These are phyloP conservation scores for Nymphalis polychloros DNA, from an alignment of 2,888 invertebrate genomes.

Conservation along the genomic window DNA sequence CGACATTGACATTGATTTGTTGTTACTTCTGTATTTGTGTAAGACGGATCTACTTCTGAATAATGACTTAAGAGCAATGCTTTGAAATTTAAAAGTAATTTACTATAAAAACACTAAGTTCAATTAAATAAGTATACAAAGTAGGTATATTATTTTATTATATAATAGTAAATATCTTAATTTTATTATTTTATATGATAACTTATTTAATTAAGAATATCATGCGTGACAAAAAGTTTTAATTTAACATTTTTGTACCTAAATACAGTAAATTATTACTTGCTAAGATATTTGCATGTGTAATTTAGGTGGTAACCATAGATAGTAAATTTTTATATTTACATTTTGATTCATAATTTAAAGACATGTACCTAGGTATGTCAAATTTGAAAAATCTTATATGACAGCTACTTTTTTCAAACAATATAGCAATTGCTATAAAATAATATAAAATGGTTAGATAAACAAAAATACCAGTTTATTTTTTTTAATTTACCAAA, in stretches of 20 bases:
- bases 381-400: neutral
- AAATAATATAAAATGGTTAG: neutral
- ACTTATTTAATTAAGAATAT: too few species aligned
- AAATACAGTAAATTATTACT: too few species aligned
- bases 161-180: neutral
- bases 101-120: neutral
- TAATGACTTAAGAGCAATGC: slow-evolving; percentile 29
- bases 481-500: neutral
- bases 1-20: slow-evolving; percentile 74
- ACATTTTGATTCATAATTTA: too few species aligned
- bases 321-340: too few species aligned
- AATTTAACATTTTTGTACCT: too few species aligned
- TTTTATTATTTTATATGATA: neutral
- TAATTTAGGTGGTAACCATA: too few species aligned
- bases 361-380: too few species aligned
- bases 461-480: neutral
- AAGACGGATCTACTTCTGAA: slow-evolving; percentile 26
- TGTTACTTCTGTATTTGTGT: slow-evolving; percentile 38
- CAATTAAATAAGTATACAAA: neutral
- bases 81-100: slow-evolving; percentile 11
- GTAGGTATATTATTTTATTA: neutral
- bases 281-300: too few species aligned
- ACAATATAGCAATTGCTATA: neutral
- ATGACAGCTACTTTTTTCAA: neutral
- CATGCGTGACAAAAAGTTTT: too few species aligned